phyloP scores from a whole-genome alignment of 2,797 vertebrate species.

The Triplophysa bombifrons region DNA sequence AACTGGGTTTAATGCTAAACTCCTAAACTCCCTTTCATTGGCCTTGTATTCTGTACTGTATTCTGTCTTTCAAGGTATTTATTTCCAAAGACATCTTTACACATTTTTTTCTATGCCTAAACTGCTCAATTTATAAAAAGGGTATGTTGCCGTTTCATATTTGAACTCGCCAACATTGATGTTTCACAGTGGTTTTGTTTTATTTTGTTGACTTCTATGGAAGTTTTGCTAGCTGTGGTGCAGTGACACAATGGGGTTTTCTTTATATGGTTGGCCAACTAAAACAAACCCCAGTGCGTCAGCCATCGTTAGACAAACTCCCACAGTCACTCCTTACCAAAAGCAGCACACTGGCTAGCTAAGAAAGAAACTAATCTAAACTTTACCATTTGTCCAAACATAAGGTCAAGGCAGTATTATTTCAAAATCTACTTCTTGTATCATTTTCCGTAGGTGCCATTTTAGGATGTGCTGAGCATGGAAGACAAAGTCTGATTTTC shows the following conservation, averaged over 20 bases:
- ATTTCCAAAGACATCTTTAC: too few species aligned
- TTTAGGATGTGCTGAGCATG: constrained; percentile 2
- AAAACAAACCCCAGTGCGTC: neutral
- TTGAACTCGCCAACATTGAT: neutral
- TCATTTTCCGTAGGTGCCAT: neutral
- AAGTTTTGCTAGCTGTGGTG: neutral
- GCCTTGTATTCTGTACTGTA: neutral
- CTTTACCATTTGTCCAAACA: neutral
- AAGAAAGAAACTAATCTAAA: too few species aligned
- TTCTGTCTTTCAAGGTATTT: too few species aligned
- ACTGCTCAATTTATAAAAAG: too few species aligned
- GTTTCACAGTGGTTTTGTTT: neutral
- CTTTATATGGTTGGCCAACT: neutral
- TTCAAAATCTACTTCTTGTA: neutral
- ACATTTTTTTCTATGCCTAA: too few species aligned
- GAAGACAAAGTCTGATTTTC: constrained; percentile 8
- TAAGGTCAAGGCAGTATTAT: neutral
- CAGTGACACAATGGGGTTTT: neutral
- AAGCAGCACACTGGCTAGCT: neutral
- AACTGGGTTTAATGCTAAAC: too few species aligned
- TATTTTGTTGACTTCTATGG: neutral
- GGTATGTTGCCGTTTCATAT: neutral
- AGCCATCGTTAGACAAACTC: neutral
- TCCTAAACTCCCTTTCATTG: too few species aligned
- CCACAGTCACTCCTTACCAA: neutral